Evolutionary conservation across 2,113 vertebrate species (phyloP).

Genomic region (Silurus glanis): DNA sequence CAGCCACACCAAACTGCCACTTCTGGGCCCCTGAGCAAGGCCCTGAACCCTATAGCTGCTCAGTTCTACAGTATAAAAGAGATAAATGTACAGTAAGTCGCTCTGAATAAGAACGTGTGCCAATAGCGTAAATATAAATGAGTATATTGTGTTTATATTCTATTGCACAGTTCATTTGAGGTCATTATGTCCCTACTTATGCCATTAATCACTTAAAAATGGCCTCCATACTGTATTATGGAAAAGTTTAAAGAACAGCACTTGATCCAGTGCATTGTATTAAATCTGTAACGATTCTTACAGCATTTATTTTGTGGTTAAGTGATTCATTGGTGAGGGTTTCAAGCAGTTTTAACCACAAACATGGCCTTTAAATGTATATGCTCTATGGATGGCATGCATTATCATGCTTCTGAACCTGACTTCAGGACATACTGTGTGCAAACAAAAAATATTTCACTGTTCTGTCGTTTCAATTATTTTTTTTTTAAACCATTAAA

Average conservation of each 20-base stretch:
- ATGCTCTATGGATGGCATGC: background rate
- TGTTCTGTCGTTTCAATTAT: background rate
- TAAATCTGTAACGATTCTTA: too few species aligned
- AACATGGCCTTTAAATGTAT: background rate
- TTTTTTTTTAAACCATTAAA: too few species aligned
- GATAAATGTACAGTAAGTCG: too few species aligned
- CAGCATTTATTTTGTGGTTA: background rate
- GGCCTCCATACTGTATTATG: background rate
- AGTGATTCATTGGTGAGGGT: background rate
- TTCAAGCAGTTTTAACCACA: background rate
- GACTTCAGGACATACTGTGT: background rate
- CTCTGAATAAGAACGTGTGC: too few species aligned
- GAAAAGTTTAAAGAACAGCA: background rate
- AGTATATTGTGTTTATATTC: background rate
- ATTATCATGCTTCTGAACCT: background rate
- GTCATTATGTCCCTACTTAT: background rate
- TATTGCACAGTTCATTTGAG: too few species aligned
- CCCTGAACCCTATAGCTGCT: too few species aligned
- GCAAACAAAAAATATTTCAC: background rate
- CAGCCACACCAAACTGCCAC: too few species aligned
- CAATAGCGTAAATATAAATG: too few species aligned
- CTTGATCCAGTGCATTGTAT: background rate
- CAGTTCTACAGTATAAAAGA: too few species aligned
- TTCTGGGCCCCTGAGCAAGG: too few species aligned
- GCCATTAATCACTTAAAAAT: background rate